Percentiles rank a stretch among this genome's conserved stretches.
phyloP scores from a whole-genome alignment of 92 coral and sea anemone species.

The Epizoanthus fatuus region DNA sequence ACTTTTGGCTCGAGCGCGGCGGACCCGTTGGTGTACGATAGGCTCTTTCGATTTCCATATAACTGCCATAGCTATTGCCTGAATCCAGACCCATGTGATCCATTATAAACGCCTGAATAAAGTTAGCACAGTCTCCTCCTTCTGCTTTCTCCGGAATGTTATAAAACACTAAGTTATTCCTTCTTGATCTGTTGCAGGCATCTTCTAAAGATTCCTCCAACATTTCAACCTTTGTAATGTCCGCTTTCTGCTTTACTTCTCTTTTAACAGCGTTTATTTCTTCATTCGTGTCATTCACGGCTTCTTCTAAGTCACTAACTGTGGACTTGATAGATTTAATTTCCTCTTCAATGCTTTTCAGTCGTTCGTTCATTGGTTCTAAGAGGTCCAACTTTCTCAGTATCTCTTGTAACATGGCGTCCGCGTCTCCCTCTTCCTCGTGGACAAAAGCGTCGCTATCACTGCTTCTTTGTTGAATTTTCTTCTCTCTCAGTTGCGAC shows the following conservation, averaged over 20 bases:
- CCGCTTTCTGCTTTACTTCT: conserved; percentile 23
- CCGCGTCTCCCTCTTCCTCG: no score
- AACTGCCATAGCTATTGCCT: background rate
- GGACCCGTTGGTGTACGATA: conserved; percentile 1
- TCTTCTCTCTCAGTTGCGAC: no score
- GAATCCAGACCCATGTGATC: no score
- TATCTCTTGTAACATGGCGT: conserved; percentile 29
- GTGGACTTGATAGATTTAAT: conserved; percentile 12
- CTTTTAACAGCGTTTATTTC: conserved; percentile 2
- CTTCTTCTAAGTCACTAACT: no score
- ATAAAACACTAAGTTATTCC: conserved; percentile 32
- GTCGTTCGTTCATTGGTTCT: conserved; percentile 27
- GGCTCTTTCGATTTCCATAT: conserved; percentile 15
- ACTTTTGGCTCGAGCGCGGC: background rate
- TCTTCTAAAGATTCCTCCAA: conserved; percentile 18
- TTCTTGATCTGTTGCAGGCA: conserved; percentile 29
- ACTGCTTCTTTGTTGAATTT: no score
- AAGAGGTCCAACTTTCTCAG: conserved; percentile 22
- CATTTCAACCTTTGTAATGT: conserved; percentile 3
- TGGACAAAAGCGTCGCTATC: no score
- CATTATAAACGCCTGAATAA: no score
- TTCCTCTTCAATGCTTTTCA: conserved; percentile 23
- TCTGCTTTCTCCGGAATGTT: conserved; percentile 45
- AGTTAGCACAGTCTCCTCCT: background rate
- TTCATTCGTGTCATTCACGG: conserved; percentile 10